A percentile compares a stretch with the other conserved stretches of the same genome.
These are phyloP conservation scores for Papilio machaon DNA, from an alignment of 1,140 invertebrate species.

Conservation along the genomic window DNA sequence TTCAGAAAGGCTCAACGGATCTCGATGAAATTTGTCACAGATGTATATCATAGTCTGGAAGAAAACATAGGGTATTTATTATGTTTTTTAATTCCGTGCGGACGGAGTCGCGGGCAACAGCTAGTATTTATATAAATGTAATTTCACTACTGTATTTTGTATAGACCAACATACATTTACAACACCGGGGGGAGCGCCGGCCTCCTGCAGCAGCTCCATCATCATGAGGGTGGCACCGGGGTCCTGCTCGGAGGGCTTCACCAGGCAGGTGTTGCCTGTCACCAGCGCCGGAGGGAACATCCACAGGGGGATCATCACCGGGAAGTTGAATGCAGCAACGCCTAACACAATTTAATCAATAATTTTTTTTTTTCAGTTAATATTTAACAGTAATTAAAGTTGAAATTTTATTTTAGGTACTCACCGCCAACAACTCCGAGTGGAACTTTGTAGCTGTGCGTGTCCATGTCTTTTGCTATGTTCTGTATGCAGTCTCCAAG, in stretches of 20 bases:
- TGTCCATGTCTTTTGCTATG: slow-evolving; percentile 97
- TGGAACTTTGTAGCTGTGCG: slow-evolving; percentile 93
- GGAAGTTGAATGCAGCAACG: slow-evolving; percentile 97
- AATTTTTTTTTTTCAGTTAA: too few species aligned
- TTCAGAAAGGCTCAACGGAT: too few species aligned
- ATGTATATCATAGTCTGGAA: too few species aligned
- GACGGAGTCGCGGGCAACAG: too few species aligned
- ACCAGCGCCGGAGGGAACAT: slow-evolving; percentile 98
- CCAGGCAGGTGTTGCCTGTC: slow-evolving; percentile 91
- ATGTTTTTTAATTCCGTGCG: too few species aligned
- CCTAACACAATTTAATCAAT: slow-evolving; percentile 73
- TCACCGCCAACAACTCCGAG: slow-evolving; percentile 91
- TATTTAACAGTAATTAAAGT: neutral
- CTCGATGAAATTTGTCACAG: too few species aligned
- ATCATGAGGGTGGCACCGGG: slow-evolving; percentile 98
- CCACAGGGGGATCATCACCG: slow-evolving; percentile 99
- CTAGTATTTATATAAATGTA: too few species aligned
- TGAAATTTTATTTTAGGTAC: neutral
- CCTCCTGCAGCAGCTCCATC: slow-evolving; percentile 93
- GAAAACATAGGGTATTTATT: too few species aligned
- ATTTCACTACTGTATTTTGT: neutral
- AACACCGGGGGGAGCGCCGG: slow-evolving; percentile 96
- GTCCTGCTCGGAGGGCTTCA: slow-evolving; percentile 98
- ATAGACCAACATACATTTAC: slow-evolving; percentile 87
- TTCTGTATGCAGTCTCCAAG: slow-evolving; percentile 96